These are phyloP conservation scores for Drosophila paulistorum DNA, from an alignment of 1,140 invertebrate species.

Conservation along the genomic window DNA sequence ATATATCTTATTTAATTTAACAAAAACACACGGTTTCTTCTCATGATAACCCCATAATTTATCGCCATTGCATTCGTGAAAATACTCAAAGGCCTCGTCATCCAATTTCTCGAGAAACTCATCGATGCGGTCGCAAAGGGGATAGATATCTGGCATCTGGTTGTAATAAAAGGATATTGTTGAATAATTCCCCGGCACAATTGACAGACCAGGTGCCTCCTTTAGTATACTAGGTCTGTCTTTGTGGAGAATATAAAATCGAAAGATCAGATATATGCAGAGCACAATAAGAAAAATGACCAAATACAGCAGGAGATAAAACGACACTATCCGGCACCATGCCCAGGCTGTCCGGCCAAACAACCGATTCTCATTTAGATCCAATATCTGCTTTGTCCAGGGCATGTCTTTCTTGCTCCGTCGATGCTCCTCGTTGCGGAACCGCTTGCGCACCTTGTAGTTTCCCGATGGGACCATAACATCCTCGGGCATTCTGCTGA, in stretches of 20 bases:
- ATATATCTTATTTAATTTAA: slow-evolving; percentile 48
- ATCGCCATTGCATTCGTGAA: slow-evolving; percentile 44
- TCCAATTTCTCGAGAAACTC: slow-evolving; percentile 3
- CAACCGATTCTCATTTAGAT: slow-evolving; percentile 42
- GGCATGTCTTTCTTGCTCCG: slow-evolving; percentile 47
- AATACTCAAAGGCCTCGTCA: slow-evolving; percentile 3
- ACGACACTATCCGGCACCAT: slow-evolving; percentile 43
- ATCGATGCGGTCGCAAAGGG: slow-evolving; percentile 40
- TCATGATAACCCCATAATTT: slow-evolving; percentile 42
- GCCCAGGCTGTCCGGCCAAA: slow-evolving; percentile 43
- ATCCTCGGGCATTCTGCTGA: slow-evolving; percentile 28
- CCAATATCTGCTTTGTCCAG: slow-evolving; percentile 49
- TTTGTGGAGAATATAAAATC: background rate
- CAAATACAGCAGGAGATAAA: slow-evolving; percentile 46
- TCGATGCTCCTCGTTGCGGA: slow-evolving; percentile 29
- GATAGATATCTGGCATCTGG: slow-evolving; percentile 15
- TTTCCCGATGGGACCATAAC: slow-evolving; percentile 33
- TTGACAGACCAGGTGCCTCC: slow-evolving; percentile 40
- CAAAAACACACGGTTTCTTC: slow-evolving; percentile 40
- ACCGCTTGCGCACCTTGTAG: slow-evolving; percentile 49
- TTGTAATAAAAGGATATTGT: slow-evolving; percentile 8
- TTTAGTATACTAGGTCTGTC: slow-evolving; percentile 27
- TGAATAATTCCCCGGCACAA: slow-evolving; percentile 4
- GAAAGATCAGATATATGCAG: slow-evolving; percentile 4
- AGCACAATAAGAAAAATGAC: background rate